These are phyloP conservation scores for Nasonia giraulti DNA, from an alignment of 1,140 invertebrate genomes.

Conservation along the genomic window DNA sequence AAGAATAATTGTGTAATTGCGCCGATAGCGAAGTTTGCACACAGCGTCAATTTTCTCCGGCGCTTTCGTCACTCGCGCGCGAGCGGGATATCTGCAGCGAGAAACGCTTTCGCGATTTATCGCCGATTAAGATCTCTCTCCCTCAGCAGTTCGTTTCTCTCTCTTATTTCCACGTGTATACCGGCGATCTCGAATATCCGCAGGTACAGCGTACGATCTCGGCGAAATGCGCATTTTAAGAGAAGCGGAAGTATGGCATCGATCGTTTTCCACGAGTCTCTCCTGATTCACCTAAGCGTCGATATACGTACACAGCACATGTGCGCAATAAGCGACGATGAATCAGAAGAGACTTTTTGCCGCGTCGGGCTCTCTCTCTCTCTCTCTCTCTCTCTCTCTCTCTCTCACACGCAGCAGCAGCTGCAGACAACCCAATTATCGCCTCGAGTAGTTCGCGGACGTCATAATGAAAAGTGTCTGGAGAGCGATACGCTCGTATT, in stretches of 20 bases:
- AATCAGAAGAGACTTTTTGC: not conserved
- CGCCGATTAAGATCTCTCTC: not conserved
- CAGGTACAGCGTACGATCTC: not conserved
- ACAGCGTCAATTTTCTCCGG: not conserved
- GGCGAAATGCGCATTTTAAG: not conserved
- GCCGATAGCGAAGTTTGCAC: not conserved
- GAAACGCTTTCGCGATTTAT: constrained; percentile 1
- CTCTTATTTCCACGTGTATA: too few species aligned
- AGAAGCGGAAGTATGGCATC: not conserved
- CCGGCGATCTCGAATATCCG: not conserved
- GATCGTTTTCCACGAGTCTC: not conserved
- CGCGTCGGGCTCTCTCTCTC: too few species aligned
- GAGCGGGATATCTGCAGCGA: not conserved
- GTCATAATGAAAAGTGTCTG: not conserved
- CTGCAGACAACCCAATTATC: not conserved
- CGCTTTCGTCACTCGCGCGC: not conserved
- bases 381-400: too few species aligned
- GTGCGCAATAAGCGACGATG: not conserved
- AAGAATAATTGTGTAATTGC: too few species aligned
- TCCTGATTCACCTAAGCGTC: not conserved
- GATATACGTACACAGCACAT: not conserved
- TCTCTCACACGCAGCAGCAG: too few species aligned
- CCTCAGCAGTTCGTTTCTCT: not conserved
- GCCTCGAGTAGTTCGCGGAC: constrained; percentile 1
- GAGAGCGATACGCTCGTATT: not conserved